Percentiles rank a stretch among this genome's conserved stretches.
These are phyloP conservation scores for Ptychadena robeensis DNA, from an alignment of 2,797 vertebrate genomes.

Conservation along the genomic window DNA sequence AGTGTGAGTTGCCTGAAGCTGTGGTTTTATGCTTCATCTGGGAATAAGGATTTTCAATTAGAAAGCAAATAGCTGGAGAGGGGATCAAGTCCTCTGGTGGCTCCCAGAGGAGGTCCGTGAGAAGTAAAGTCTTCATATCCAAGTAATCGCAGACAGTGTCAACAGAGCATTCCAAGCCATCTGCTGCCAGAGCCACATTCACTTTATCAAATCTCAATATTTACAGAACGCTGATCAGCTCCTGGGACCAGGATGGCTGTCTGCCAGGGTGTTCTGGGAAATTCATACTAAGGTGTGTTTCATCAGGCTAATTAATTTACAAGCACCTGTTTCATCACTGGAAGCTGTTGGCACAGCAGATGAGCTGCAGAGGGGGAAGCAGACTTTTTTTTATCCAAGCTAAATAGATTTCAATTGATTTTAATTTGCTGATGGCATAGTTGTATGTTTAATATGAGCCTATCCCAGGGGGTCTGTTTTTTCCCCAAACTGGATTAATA, in stretches of 20 bases:
- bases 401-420: slow-evolving; percentile 83
- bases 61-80: slow-evolving; percentile 86
- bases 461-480: slow-evolving; percentile 61
- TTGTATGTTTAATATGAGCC: slow-evolving; percentile 72
- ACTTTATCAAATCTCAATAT: slow-evolving; percentile 93
- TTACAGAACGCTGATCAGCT: slow-evolving; percentile 89
- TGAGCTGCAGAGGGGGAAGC: slow-evolving; percentile 75
- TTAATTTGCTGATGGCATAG: slow-evolving; percentile 79
- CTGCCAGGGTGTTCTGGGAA: slow-evolving; percentile 81
- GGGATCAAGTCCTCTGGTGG: slow-evolving; percentile 75
- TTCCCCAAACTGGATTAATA: slow-evolving; percentile 47
- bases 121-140: slow-evolving; percentile 78
- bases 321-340: slow-evolving; percentile 86
- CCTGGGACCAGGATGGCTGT: slow-evolving; percentile 81
- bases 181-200: slow-evolving; percentile 86
- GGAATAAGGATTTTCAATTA: slow-evolving; percentile 91
- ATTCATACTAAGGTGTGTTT: slow-evolving; percentile 85
- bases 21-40: slow-evolving; percentile 80
- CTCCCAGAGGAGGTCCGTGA: slow-evolving; percentile 78
- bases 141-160: slow-evolving; percentile 77
- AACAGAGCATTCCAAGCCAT: slow-evolving; percentile 85
- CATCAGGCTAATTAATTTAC: slow-evolving; percentile 89
- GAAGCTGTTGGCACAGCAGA: slow-evolving; percentile 78
- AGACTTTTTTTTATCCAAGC: slow-evolving; percentile 72
- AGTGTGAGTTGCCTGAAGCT: slow-evolving; percentile 74